Percentiles rank a stretch among this genome's conserved stretches.
phyloP scores from a whole-genome alignment of 2,113 vertebrate species.

The Galemys pyrenaicus region DNA sequence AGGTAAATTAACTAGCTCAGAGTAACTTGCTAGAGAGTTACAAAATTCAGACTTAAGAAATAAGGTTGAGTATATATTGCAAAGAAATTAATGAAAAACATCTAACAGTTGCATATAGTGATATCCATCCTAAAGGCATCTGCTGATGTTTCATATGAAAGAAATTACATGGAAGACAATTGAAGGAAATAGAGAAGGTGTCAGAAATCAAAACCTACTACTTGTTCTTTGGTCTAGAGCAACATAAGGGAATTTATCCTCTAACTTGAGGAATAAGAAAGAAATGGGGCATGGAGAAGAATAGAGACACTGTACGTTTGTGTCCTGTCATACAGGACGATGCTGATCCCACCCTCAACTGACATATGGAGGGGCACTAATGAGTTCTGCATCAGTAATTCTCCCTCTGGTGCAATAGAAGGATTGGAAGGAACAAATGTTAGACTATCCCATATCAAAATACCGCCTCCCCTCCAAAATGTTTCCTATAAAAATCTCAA shows the following conservation, averaged over 20 bases:
- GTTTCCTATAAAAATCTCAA: constrained; percentile 37
- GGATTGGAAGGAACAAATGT: background rate
- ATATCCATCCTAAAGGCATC: background rate
- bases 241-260: background rate
- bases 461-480: background rate
- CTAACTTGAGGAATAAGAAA: background rate
- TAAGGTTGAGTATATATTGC: background rate
- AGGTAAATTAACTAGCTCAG: background rate
- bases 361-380: constrained; percentile 14
- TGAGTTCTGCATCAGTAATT: constrained; percentile 43
- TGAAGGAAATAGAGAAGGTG: background rate
- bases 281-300: background rate
- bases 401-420: constrained; percentile 7
- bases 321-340: background rate
- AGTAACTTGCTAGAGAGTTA: background rate
- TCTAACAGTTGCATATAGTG: background rate
- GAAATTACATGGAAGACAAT: constrained; percentile 29
- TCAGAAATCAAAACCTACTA: background rate
- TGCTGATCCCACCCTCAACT: constrained; percentile 2
- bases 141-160: constrained; percentile 15
- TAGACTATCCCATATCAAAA: constrained; percentile 45
- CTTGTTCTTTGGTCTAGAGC: background rate
- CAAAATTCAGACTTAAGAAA: constrained; percentile 36
- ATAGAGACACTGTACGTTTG: background rate
- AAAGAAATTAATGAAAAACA: constrained; percentile 7